phyloP scores from a whole-genome alignment of 2,797 vertebrate species.

The Scolopax rusticola region DNA sequence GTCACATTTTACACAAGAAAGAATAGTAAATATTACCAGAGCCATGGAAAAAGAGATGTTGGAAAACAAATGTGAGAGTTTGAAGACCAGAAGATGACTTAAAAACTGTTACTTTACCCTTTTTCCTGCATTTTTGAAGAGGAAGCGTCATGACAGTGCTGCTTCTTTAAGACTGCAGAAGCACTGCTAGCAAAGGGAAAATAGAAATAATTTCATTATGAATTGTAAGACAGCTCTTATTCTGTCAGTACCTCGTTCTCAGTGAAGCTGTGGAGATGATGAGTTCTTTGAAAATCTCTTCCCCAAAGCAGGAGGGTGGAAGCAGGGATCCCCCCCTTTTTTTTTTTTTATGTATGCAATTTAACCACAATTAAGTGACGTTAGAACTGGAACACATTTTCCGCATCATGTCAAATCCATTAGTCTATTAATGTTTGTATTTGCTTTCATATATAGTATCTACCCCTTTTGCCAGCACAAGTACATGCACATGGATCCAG shows the following conservation, averaged over 20 bases:
- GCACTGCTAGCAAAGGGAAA: neutral
- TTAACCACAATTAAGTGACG: neutral
- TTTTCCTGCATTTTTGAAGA: neutral
- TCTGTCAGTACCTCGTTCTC: neutral
- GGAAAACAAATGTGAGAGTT: neutral
- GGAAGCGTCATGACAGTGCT: neutral
- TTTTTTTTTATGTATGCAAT: neutral
- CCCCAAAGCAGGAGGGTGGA: neutral
- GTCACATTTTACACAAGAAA: neutral
- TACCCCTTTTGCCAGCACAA: neutral
- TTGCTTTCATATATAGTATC: neutral
- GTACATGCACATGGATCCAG: neutral
- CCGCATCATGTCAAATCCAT: neutral
- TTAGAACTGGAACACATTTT: neutral
- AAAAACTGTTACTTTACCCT: neutral
- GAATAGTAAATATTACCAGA: neutral
- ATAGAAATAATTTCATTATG: neutral
- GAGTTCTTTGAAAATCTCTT: neutral
- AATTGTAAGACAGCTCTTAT: neutral
- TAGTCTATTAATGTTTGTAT: neutral
- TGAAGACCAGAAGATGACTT: neutral
- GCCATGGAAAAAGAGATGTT: neutral
- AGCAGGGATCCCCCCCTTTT: neutral
- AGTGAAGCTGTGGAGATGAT: neutral
- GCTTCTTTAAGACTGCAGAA: neutral